phyloP scores from a whole-genome alignment of 2,797 vertebrate species.

The Pagetopsis macropterus region DNA sequence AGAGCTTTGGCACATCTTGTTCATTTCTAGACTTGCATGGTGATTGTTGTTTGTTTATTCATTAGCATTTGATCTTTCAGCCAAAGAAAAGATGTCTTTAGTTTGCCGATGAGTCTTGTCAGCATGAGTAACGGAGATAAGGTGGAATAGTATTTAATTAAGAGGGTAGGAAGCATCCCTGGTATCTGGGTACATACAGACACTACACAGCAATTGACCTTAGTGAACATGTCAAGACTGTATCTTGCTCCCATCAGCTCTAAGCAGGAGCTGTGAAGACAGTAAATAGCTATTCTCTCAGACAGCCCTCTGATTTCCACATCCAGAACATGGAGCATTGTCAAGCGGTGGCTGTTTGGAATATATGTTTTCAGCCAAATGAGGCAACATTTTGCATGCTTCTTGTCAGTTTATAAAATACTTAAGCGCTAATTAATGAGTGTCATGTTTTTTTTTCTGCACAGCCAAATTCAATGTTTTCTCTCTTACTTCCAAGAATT shows the following conservation, averaged over 20 bases:
- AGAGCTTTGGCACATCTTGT: conserved; percentile 44
- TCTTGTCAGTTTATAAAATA: conserved; percentile 40
- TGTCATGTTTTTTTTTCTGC: conserved; percentile 16
- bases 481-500: conserved; percentile 31
- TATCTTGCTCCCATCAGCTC: conserved; percentile 77
- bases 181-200: conserved; percentile 73
- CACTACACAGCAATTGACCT: conserved; percentile 77
- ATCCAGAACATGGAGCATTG: conserved; percentile 28
- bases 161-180: conserved; percentile 62
- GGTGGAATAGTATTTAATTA: conserved; percentile 78
- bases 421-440: conserved; percentile 42
- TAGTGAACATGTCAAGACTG: conserved; percentile 77
- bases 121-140: conserved; percentile 68
- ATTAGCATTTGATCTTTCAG: conserved; percentile 70
- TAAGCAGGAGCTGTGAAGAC: conserved; percentile 61
- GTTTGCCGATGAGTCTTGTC: conserved; percentile 69
- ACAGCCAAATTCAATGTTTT: conserved; percentile 31
- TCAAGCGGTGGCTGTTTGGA: conserved; percentile 34
- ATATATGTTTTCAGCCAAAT: conserved; percentile 32
- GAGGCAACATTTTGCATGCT: conserved; percentile 26
- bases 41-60: conserved; percentile 72
- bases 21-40: conserved; percentile 29
- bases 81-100: conserved; percentile 61
- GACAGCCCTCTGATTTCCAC: conserved; percentile 59
- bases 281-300: conserved; percentile 64